phyloP scores from a whole-genome alignment of 1,140 invertebrate genomes.

The Streblospio benedicti region DNA sequence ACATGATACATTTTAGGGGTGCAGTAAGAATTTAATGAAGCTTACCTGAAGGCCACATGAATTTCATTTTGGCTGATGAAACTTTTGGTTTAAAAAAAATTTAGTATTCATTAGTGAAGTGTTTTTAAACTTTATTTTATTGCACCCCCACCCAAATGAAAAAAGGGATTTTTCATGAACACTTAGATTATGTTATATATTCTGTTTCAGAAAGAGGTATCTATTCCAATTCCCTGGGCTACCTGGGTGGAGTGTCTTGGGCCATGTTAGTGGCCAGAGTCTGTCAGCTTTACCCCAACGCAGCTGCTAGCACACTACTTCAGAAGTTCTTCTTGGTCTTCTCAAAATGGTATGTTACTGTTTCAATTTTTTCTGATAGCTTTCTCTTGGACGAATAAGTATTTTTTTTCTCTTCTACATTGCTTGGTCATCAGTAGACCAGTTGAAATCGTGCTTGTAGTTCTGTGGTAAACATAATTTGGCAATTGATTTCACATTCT shows the following conservation, averaged over 20 bases:
- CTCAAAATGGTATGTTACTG: conserved; percentile 40
- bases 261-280: conserved; percentile 97
- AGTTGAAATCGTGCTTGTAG: too few relatives aligned
- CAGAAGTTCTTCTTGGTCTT: conserved; percentile 98
- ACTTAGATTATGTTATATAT: neutral
- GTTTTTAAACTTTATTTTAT: neutral
- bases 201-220: conserved; percentile 65
- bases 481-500: neutral
- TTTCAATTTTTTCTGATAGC: too few relatives aligned
- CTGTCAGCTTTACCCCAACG: conserved; percentile 97
- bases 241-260: conserved; percentile 98
- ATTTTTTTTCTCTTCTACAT: too few relatives aligned
- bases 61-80: neutral
- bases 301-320: conserved; percentile 83
- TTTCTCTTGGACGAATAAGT: too few relatives aligned
- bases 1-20: neutral
- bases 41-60: neutral
- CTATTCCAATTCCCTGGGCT: conserved; percentile 96
- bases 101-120: neutral
- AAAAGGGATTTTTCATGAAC: neutral
- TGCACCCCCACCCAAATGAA: neutral
- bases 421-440: neutral
- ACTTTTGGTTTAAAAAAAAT: neutral
- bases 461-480: too few relatives aligned
- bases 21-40: neutral